Conservation (phyloP, 2,797 vertebrate genomes). For the Channallabes apus region DNA sequence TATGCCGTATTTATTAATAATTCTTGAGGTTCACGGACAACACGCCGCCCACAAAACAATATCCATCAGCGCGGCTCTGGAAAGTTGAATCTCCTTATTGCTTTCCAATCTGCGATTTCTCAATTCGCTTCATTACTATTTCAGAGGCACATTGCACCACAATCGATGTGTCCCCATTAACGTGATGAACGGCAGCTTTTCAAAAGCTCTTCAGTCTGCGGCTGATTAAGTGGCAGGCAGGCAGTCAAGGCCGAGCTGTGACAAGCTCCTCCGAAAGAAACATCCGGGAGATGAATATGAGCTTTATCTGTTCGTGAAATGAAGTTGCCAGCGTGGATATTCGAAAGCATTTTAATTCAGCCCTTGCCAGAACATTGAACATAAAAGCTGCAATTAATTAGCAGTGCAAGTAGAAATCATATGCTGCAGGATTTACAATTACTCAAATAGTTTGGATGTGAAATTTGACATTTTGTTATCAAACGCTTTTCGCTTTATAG, state of each 20-base stretch:
- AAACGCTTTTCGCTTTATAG: not conserved
- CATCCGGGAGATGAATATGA: constrained; percentile 34
- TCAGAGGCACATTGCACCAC: constrained; percentile 65
- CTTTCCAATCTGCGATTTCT: constrained; percentile 68
- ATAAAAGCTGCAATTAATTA: constrained; percentile 8
- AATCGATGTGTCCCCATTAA: constrained; percentile 79
- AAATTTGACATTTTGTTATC: not conserved
- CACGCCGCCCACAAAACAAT: constrained; percentile 27
- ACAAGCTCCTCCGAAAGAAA: constrained; percentile 8
- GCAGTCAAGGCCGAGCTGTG: constrained; percentile 23
- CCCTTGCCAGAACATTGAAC: not conserved
- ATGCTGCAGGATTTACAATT: not conserved
- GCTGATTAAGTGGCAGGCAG: constrained; percentile 62
- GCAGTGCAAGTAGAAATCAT: not conserved
- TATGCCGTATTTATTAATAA: not conserved
- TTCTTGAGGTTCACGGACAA: not conserved
- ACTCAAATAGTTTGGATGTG: not conserved
- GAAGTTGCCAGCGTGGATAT: constrained; percentile 28
- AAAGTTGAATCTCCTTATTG: constrained; percentile 56
- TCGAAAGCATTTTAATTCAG: constrained; percentile 23
- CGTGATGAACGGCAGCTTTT: constrained; percentile 75
- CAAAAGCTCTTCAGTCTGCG: constrained; percentile 65
- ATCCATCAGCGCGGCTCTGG: constrained; percentile 33
- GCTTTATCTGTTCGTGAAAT: constrained; percentile 32
- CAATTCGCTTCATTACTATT: constrained; percentile 74